A percentile compares a stretch with the other conserved stretches of the same genome.
Evolutionary conservation across 2,888 invertebrate species (phyloP).

Genomic region (Tyria jacobaeae): DNA sequence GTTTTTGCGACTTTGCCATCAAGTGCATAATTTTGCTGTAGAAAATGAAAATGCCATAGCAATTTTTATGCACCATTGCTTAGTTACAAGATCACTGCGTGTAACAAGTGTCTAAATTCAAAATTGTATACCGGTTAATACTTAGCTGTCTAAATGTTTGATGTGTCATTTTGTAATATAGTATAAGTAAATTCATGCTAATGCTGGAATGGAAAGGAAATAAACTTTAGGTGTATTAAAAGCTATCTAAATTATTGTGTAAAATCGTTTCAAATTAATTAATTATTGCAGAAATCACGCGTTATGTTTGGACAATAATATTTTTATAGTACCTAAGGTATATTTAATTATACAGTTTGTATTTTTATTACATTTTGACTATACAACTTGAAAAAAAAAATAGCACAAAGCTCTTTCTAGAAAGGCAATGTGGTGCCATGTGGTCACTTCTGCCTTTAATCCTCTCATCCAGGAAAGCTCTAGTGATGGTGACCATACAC

Average conservation of each 20-base stretch:
- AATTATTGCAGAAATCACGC: neutral
- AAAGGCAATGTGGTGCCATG: too few relatives aligned
- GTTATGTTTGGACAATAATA: neutral
- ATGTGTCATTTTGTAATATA: neutral
- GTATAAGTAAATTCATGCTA: neutral
- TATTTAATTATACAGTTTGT: neutral
- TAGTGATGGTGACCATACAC: too few relatives aligned
- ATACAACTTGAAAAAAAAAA: too few relatives aligned
- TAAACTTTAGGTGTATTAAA: neutral
- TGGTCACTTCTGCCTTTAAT: too few relatives aligned
- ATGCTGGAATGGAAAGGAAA: neutral
- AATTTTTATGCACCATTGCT: too few relatives aligned
- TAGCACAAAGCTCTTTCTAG: too few relatives aligned
- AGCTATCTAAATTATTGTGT: neutral
- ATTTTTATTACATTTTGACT: too few relatives aligned
- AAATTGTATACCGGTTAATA: too few relatives aligned
- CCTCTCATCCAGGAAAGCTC: too few relatives aligned
- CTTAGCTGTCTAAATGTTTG: neutral
- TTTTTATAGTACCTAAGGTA: neutral
- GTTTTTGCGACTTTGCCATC: too few relatives aligned
- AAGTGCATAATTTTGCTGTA: too few relatives aligned
- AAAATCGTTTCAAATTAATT: neutral
- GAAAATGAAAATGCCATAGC: too few relatives aligned
- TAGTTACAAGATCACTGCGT: neutral
- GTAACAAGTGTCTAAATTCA: neutral